Evolutionary conservation across 2,113 vertebrate genomes (phyloP).

Genomic region (Nothocercus julius): DNA sequence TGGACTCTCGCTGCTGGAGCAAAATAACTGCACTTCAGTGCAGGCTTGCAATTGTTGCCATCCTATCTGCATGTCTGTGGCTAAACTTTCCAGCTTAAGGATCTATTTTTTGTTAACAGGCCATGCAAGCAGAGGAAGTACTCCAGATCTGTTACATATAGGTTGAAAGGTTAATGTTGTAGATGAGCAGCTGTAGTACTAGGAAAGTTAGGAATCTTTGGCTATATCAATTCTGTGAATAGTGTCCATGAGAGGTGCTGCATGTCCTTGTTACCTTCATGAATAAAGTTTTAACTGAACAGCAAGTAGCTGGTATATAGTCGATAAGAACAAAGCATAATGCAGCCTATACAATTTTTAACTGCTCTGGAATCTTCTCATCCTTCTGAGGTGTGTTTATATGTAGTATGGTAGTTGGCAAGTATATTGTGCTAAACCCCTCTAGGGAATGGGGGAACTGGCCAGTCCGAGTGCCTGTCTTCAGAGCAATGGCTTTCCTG

Average conservation of each 20-base stretch:
- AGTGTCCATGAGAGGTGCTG: background rate
- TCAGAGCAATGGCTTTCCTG: background rate
- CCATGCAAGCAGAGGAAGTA: background rate
- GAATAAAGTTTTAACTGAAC: background rate
- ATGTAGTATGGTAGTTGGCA: background rate
- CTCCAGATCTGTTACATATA: background rate
- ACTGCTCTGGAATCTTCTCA: too few relatives aligned
- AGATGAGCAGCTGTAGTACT: background rate
- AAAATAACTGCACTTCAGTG: background rate
- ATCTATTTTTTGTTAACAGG: background rate
- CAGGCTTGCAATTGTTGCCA: background rate
- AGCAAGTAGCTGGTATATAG: background rate
- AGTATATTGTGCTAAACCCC: background rate
- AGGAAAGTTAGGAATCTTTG: background rate
- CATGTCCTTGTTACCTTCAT: background rate
- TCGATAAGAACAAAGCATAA: background rate
- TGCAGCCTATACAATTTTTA: background rate
- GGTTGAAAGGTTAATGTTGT: background rate
- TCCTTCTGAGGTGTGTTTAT: background rate
- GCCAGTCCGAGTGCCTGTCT: background rate
- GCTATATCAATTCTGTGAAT: background rate
- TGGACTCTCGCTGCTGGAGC: background rate
- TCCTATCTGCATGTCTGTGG: background rate
- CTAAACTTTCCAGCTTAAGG: background rate
- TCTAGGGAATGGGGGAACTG: background rate